Evolutionary conservation across 2,888 invertebrate genomes (phyloP).

Genomic region (Prosapia bicincta): DNA sequence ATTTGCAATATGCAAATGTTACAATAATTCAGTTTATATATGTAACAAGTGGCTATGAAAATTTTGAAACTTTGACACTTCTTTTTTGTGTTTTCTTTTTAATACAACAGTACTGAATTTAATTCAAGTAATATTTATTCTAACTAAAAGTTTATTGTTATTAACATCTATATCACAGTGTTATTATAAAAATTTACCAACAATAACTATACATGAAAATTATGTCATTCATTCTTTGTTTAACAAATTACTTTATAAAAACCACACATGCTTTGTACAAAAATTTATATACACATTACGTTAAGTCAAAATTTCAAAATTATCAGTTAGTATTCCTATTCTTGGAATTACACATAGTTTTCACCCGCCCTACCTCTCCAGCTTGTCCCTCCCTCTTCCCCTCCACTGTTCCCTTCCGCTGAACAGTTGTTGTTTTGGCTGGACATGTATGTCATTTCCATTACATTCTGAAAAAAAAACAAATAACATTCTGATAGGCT

Average conservation of each 20-base stretch:
- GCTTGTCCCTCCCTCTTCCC: conserved; percentile 31
- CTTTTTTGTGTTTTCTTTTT: neutral
- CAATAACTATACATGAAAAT: conserved; percentile 11
- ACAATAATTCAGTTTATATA: neutral
- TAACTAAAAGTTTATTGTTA: neutral
- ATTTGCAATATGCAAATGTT: neutral
- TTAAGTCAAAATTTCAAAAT: conserved; percentile 1
- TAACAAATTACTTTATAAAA: neutral
- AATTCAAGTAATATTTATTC: neutral
- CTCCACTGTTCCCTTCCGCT: conserved; percentile 34
- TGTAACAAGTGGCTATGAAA: too few relatives aligned
- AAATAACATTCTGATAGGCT: neutral
- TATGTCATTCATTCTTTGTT: neutral
- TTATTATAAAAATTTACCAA: conserved; percentile 20
- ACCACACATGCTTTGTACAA: neutral
- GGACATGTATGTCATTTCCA: conserved; percentile 65
- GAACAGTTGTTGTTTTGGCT: conserved; percentile 59
- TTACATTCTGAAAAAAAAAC: conserved; percentile 52
- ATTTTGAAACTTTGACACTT: neutral
- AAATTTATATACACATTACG: neutral
- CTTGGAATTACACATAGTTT: conserved; percentile 38
- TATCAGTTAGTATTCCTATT: neutral
- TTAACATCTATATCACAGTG: conserved; percentile 26
- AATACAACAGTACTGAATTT: neutral
- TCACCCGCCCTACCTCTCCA: conserved; percentile 38